These are phyloP conservation scores for Meghimatium bilineatum DNA, from an alignment of 2,888 invertebrate species.

Conservation along the genomic window DNA sequence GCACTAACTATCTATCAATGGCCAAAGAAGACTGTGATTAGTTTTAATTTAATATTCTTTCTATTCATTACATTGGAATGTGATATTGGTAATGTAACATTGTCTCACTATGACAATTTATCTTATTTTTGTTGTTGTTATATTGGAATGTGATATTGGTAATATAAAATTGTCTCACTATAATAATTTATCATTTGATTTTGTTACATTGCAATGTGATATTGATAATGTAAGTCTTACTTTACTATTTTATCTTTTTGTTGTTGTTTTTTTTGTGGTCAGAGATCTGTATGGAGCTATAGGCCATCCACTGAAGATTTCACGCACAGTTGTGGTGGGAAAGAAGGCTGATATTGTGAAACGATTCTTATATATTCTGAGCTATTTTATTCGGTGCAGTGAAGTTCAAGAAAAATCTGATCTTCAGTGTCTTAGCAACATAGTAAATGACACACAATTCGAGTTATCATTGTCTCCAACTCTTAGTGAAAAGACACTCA, in stretches of 20 bases:
- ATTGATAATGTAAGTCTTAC: not conserved
- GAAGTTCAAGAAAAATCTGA: conserved; percentile 80
- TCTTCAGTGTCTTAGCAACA: conserved; percentile 56
- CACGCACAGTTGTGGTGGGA: conserved; percentile 86
- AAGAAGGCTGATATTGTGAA: conserved; percentile 83
- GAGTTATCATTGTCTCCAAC: conserved; percentile 57
- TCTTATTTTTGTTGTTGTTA: not conserved
- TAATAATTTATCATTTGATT: too few species aligned
- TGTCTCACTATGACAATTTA: not conserved
- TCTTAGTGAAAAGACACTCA: conserved; percentile 57
- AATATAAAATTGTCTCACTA: not conserved
- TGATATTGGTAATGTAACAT: not conserved
- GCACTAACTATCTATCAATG: too few species aligned
- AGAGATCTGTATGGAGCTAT: conserved; percentile 89
- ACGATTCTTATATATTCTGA: conserved; percentile 86
- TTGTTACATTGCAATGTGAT: too few species aligned
- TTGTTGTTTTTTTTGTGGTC: conserved; percentile 30
- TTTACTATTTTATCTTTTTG: not conserved
- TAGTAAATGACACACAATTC: conserved; percentile 56
- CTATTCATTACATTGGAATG: too few species aligned
- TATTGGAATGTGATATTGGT: too few species aligned
- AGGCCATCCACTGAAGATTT: conserved; percentile 86
- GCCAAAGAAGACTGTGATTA: too few species aligned
- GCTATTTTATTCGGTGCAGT: conserved; percentile 91
- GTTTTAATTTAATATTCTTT: too few species aligned